phyloP scores from a whole-genome alignment of 2,888 invertebrate species.

The Hyppa rectilinea region DNA sequence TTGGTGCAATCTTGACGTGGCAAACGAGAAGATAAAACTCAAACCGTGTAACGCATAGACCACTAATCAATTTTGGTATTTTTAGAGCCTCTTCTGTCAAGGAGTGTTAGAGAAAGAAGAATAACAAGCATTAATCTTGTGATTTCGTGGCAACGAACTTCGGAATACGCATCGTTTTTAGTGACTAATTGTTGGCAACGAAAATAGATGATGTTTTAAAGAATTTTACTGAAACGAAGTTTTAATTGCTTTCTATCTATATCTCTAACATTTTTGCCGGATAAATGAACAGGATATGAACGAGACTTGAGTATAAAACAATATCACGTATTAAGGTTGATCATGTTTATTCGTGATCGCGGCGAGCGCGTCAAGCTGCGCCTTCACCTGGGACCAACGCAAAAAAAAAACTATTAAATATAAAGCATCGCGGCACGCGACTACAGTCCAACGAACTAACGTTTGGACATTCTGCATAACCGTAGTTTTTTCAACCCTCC shows the following conservation, averaged over 20 bases:
- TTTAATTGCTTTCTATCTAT: conserved; percentile 36
- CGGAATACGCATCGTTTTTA: conserved; percentile 47
- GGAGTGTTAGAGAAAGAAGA: conserved; percentile 50
- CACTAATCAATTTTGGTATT: conserved; percentile 61
- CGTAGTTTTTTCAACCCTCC: conserved; percentile 76
- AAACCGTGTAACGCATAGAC: conserved; percentile 51
- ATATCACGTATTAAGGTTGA: conserved; percentile 13
- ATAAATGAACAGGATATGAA: conserved; percentile 11
- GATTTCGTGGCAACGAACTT: conserved; percentile 61
- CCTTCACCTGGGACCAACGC: conserved; percentile 63
- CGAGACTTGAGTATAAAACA: conserved; percentile 14
- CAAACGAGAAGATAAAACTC: conserved; percentile 55
- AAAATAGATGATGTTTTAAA: conserved; percentile 48
- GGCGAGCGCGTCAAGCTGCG: conserved; percentile 69
- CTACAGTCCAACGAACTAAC: conserved; percentile 76
- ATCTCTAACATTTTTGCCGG: conserved; percentile 24
- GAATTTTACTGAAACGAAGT: conserved; percentile 23
- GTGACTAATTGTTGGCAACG: conserved; percentile 48
- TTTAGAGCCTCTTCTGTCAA: conserved; percentile 54
- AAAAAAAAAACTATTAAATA: conserved; percentile 79
- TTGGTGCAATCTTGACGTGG: conserved; percentile 48
- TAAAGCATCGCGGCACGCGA: conserved; percentile 84
- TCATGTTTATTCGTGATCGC: conserved; percentile 23
- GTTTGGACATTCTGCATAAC: conserved; percentile 69
- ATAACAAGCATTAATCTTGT: conserved; percentile 58